Conservation (phyloP, 92 coral and sea anemone species). For the Parazoanthus atlanticus region DNA sequence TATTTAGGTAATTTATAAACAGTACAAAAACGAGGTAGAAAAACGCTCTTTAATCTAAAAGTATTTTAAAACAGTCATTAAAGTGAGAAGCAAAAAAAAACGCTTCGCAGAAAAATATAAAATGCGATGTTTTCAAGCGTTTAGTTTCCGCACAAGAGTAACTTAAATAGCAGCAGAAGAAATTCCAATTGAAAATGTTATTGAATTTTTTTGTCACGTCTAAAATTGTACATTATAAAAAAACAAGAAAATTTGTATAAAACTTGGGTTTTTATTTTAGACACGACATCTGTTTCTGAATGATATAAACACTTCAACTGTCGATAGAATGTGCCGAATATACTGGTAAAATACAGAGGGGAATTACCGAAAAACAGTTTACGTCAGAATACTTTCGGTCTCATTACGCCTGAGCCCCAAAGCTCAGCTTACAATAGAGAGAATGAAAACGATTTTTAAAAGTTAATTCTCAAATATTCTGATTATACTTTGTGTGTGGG, state of each 20-base stretch:
- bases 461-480: background rate
- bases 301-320: no score
- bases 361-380: background rate
- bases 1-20: no score
- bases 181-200: background rate
- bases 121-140: background rate
- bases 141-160: no score
- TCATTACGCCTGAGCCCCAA: background rate
- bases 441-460: background rate
- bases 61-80: no score
- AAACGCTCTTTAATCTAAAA: no score
- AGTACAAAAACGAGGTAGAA: no score
- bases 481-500: constrained; percentile 7
- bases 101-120: background rate
- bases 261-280: no score
- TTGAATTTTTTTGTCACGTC: background rate
- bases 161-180: no score
- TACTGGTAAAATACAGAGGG: background rate
- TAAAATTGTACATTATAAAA: no score
- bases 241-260: no score
- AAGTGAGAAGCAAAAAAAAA: no score
- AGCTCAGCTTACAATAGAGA: background rate
- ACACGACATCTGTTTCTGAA: no score
- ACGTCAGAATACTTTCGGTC: constrained; percentile 17
- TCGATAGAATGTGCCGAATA: background rate